Percentiles rank a stretch among this genome's conserved stretches.
phyloP scores from a whole-genome alignment of 2,888 invertebrate genomes.

The Cephus rjabovi region DNA sequence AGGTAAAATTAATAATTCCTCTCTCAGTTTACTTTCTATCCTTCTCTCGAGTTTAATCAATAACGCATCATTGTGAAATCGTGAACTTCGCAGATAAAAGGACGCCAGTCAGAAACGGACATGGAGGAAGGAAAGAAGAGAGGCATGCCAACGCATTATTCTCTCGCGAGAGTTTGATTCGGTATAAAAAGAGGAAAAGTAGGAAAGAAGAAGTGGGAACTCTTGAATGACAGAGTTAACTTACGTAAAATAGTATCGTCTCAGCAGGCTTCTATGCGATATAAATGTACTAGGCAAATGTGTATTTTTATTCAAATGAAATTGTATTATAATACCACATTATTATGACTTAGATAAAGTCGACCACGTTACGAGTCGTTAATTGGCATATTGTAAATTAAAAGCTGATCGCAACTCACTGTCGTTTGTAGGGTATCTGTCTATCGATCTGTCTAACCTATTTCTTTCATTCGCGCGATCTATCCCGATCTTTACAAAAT shows the following conservation, averaged over 20 bases:
- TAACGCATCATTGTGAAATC: no score
- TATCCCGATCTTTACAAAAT: neutral
- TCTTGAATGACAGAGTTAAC: slow-evolving; percentile 1
- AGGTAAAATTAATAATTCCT: no score
- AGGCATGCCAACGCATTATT: no score
- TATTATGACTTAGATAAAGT: slow-evolving; percentile 40
- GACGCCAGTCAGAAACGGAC: no score
- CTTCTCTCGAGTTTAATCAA: no score
- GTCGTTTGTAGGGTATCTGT: slow-evolving; percentile 31
- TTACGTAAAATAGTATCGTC: slow-evolving; percentile 58
- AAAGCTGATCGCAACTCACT: slow-evolving; percentile 39
- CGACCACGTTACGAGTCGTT: slow-evolving; percentile 39
- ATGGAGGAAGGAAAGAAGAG: no score
- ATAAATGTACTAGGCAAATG: slow-evolving; percentile 56
- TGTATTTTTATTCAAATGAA: slow-evolving; percentile 62
- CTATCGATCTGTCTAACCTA: neutral
- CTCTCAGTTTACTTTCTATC: no score
- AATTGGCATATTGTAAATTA: slow-evolving; percentile 53
- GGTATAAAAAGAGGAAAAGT: no score
- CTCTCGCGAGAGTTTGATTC: no score
- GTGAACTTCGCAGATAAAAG: no score
- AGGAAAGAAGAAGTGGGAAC: neutral
- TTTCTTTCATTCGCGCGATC: neutral
- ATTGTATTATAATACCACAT: slow-evolving; percentile 56
- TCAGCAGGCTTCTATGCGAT: slow-evolving; percentile 51